Base-by-base conservation (phyloP, 2,113 vertebrate species). In the Rhinoderma darwinii region DNA sequence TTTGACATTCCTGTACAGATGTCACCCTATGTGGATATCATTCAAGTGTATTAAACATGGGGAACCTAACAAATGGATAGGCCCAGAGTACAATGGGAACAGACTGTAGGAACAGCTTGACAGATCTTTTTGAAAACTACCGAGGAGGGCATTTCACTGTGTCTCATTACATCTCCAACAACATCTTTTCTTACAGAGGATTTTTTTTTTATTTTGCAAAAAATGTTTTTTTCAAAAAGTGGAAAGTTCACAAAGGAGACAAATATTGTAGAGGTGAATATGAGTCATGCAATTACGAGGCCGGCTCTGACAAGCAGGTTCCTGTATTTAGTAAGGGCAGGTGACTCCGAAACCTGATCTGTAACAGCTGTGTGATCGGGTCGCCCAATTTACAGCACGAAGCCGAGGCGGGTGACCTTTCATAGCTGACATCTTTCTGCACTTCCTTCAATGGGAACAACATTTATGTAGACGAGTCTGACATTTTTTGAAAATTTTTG, bases 281-380 rank as follows among this genome's bases (percentile, higher is more conserved):
- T 94, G 88, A 79, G 88, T 56, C 68, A 84, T 91, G 87, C 90
- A 94, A 95, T 95, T 93, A 91, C 82, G 17, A 50, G 80, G 82
- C 89, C 90, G 88, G 27, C 80, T 87, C 88, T 94, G 94, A 93
- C 90, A 93, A 90, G 90, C 82, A 1, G 84, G 93, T 94, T 93
- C 95, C 94, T 93, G 92, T 87, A 90, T 92, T 91, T 89, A 90
- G 88, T 37, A 72, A 77, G 82, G 91, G 88, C 93, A 93, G 94
- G 95, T 94, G 96, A 96, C 92, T 92, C 87, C 89, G 96, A 96
- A 97, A 98, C 91, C 84, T 8, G 90, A 97, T 94, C 94, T 94
- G 18, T 37, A 90, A 91, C 96, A 98, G 96, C 96, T 97, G 96
- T 97, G 96, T 93, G 89, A 86, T 63, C 30, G 32, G 87, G 61